Evolutionary conservation across 2,888 invertebrate species (phyloP).

Genomic region (Sarcophaga caerulescens): DNA sequence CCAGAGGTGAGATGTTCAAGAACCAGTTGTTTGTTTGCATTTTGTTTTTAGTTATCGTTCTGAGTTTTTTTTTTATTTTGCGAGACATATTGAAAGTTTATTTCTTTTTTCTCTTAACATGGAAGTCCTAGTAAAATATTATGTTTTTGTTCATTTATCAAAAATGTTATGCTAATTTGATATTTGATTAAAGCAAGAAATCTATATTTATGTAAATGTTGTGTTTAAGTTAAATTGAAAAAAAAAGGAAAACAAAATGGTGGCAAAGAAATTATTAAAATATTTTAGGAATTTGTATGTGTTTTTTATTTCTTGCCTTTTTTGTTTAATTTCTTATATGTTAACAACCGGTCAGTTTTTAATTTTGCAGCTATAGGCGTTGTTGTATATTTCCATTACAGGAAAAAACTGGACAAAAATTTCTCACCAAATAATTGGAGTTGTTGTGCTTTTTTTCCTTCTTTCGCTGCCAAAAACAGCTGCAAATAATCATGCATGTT

Average conservation of each 20-base stretch:
- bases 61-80: not conserved
- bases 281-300: slow-evolving; percentile 58
- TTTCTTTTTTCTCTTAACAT: not conserved
- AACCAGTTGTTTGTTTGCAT: slow-evolving; percentile 21
- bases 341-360: slow-evolving; percentile 53
- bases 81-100: not conserved
- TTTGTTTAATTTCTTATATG: slow-evolving; percentile 23
- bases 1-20: slow-evolving; percentile 33
- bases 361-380: slow-evolving; percentile 20
- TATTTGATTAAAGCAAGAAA: slow-evolving; percentile 27
- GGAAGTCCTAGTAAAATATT: slow-evolving; percentile 22
- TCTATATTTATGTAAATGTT: slow-evolving; percentile 23
- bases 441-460: slow-evolving; percentile 21
- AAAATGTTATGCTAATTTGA: slow-evolving; percentile 17
- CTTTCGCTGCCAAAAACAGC: slow-evolving; percentile 49
- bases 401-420: slow-evolving; percentile 53
- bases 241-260: slow-evolving; percentile 30
- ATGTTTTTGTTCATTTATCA: slow-evolving; percentile 26
- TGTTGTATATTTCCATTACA: slow-evolving; percentile 33
- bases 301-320: not conserved
- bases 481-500: slow-evolving; percentile 61
- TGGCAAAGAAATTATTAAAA: slow-evolving; percentile 53
- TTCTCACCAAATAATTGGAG: slow-evolving; percentile 59
- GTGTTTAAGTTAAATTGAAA: slow-evolving; percentile 23
- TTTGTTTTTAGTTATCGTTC: not conserved